A percentile compares a stretch with the other conserved stretches of the same genome.
Evolutionary conservation across 2,113 vertebrate species (phyloP).

Genomic region (Herpetotheres cachinnans): DNA sequence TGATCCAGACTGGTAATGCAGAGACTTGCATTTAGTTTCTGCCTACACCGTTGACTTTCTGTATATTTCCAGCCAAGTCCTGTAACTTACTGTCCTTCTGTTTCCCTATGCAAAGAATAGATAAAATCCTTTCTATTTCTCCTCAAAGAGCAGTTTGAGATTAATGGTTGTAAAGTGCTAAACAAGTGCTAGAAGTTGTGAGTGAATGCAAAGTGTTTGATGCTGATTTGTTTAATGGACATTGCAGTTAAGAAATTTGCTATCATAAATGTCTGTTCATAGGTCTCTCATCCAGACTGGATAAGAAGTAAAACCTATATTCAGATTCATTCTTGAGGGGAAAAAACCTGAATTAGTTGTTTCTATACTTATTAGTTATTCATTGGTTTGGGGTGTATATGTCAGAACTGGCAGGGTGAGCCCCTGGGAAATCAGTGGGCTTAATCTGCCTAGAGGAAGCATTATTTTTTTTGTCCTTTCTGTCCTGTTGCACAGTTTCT

Average conservation of each 20-base stretch:
- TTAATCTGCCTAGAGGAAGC: neutral
- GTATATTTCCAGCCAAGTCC: neutral
- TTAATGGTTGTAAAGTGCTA: neutral
- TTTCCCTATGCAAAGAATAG: neutral
- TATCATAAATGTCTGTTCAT: neutral
- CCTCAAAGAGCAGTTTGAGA: neutral
- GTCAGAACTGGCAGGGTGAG: neutral
- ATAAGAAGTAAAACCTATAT: neutral
- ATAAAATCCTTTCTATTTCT: neutral
- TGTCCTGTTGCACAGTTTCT: neutral
- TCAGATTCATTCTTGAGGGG: neutral
- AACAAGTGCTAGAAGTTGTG: neutral
- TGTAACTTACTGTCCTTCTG: neutral
- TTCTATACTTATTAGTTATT: neutral
- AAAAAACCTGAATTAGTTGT: neutral
- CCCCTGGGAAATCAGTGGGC: neutral
- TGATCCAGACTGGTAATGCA: conserved; percentile 48
- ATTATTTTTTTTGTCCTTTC: neutral
- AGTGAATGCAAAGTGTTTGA: neutral
- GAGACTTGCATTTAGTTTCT: conserved; percentile 55
- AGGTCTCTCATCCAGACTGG: neutral
- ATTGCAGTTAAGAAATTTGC: neutral
- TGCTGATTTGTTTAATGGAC: neutral
- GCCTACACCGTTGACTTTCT: conserved; percentile 19
- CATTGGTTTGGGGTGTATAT: neutral